Evolutionary conservation across 2,888 invertebrate genomes (phyloP), one percentile per base, ranked within the genome.

Genomic region (Calliphora vomitoria): DNA sequence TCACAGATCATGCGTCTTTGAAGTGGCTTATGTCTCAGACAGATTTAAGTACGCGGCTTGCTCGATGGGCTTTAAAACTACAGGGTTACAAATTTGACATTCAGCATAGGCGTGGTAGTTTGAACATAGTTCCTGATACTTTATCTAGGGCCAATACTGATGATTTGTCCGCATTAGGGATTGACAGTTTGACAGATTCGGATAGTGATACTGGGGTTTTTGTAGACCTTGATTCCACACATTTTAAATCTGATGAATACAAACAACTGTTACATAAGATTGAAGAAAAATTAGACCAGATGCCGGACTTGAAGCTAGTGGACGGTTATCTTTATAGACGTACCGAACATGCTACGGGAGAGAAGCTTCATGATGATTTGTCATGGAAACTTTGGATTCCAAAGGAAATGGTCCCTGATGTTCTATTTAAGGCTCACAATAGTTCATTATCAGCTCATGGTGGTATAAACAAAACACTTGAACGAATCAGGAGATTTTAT

Each of bases 361-460:
- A 85, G 6, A 15, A 62, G 47, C 2, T 66, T 4, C 71, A 76
- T 8, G 79, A 84, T 58, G 72, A 79, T n/a, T 25, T 53, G 4
- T 35, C 38, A 0, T 79, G 84, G 79, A 85, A 85, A 55, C 47
- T 85, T 38, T 85, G 75, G 80, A 69, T 81, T 20, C 75, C 85
- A n/a, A 38, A 53, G 13, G 44, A 18, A 10, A 44, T 85, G 68
- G n/a, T 72, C 13, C 11, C 20, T 3, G 71, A 74, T 10, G 25
- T 79, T 13, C 15, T 83, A 0, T 4, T n/a, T 1, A 68, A 35
- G 44, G 44, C 44, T 3, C 44, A 44, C 11, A 44, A 44, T 13
- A 44, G 4, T 11, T 11, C 44, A 11, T 13, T 44, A 44, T 44
- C 11, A 44, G 44, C 44, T 2, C 44, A 44, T 44, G 13, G 44